Base-by-base conservation (phyloP, 2,888 invertebrate species). In the Hyppa rectilinea region DNA sequence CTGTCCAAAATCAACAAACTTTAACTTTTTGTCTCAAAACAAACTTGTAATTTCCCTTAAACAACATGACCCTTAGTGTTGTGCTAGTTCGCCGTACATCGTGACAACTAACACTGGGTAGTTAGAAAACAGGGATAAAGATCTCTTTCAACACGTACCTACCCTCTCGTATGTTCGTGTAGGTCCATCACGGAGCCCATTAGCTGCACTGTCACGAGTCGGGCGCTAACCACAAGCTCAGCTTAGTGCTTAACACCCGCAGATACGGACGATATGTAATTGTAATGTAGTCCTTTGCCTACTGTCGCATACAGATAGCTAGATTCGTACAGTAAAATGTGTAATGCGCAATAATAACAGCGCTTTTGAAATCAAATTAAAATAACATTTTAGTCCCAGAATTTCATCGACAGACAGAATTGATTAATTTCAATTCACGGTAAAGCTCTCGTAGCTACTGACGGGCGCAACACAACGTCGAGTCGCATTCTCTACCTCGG, bases 161-260 rank as follows among this genome's bases (percentile, higher is more conserved):
- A 45, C 23, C 59, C 40, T 40, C 47, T 65, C 49, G 43, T 43
- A 26, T 40, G 53, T 60, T 23, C 40, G 50, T 60, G 50, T 43
- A 52, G 55, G 79, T 77, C 77, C 71, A 75, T 80, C 73, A 62
- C 56, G 34, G 61, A 49, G 71, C 68, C 83, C 84, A 83, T 84
- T 83, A 83, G 82, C 56, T 65, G 38, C 58, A 75, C 56, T 77
- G 75, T 83, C 79, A 72, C 74, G 73, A 72, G 72, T 70, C 70
- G 53, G 58, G 77, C 64, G 63, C 66, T 70, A 75, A 77, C 82
- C 76, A 62, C 81, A 69, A 59, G 81, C 78, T 61, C 67, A 56
- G 75, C 76, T 81, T 78, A 81, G 69, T 73, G 56, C 66, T 78
- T 66, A 78, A 78, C 83, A 80, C 75, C 36, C 49, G 45, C 71